These are phyloP conservation scores for Lepidocyrtoides sp. DNA, from an alignment of 2,888 invertebrate species.

Conservation along the genomic window DNA sequence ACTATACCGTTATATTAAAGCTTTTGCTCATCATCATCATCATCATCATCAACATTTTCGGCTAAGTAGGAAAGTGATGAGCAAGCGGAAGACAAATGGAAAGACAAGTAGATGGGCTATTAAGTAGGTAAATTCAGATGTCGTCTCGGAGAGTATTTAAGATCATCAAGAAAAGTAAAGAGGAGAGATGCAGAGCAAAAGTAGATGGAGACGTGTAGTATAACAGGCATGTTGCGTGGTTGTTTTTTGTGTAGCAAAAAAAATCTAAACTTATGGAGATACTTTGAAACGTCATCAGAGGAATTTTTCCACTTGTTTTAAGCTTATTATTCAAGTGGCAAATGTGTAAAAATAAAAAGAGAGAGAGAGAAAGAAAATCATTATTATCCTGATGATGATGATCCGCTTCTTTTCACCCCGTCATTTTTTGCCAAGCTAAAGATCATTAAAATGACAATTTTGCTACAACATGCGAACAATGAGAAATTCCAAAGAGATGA, in stretches of 20 bases:
- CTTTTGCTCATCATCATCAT: neutral
- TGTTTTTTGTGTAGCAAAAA: neutral
- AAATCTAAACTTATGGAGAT: neutral
- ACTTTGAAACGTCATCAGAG: slow-evolving; percentile 4
- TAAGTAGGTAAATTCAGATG: slow-evolving; percentile 75
- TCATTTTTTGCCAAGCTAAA: slow-evolving; percentile 73
- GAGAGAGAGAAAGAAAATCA: neutral
- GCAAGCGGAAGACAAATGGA: slow-evolving; percentile 55
- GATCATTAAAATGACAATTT: slow-evolving; percentile 81
- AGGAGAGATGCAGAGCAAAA: no score
- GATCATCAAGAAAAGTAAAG: slow-evolving; percentile 60
- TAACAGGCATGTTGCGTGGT: slow-evolving; percentile 14
- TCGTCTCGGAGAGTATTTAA: slow-evolving; percentile 70
- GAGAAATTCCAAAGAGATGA: slow-evolving; percentile 36
- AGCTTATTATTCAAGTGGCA: slow-evolving; percentile 21
- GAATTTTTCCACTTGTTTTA: slow-evolving; percentile 39
- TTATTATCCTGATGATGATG: slow-evolving; percentile 38
- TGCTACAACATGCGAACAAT: slow-evolving; percentile 61
- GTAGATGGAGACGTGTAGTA: neutral
- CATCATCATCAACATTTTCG: neutral
- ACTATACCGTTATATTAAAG: neutral
- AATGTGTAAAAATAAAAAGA: slow-evolving; percentile 6
- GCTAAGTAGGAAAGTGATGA: slow-evolving; percentile 51
- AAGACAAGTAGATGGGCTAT: slow-evolving; percentile 63
- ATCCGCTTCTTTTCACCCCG: slow-evolving; percentile 56